These are phyloP conservation scores for Pasiphila rectangulata DNA, from an alignment of 2,888 invertebrate genomes.

Conservation along the genomic window DNA sequence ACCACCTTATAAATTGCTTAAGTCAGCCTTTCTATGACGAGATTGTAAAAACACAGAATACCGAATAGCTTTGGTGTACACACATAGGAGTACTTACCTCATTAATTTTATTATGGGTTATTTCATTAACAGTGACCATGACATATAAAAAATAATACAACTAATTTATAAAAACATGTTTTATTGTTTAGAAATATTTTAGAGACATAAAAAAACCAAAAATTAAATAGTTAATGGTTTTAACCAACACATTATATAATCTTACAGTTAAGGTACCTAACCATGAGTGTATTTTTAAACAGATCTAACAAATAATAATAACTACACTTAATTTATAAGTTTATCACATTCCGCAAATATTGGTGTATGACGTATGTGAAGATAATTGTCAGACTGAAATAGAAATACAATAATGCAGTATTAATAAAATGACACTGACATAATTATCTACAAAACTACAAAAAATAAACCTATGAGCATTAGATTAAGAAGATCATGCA, in stretches of 20 bases:
- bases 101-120: neutral
- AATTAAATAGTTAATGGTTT: slow-evolving; percentile 21
- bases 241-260: slow-evolving; percentile 24
- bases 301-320: slow-evolving; percentile 20
- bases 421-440: slow-evolving; percentile 38
- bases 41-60: too few relatives aligned
- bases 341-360: slow-evolving; percentile 61
- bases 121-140: neutral
- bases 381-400: slow-evolving; percentile 71
- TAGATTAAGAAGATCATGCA: neutral
- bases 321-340: slow-evolving; percentile 30
- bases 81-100: too few relatives aligned
- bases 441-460: too few relatives aligned
- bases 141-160: neutral
- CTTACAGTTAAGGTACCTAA: slow-evolving; percentile 28
- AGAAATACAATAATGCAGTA: slow-evolving; percentile 43
- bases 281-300: slow-evolving; percentile 26
- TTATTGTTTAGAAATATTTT: neutral
- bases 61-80: too few relatives aligned
- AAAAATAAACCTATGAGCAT: too few relatives aligned
- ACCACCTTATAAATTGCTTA: too few relatives aligned
- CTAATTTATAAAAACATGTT: neutral
- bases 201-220: slow-evolving; percentile 1
- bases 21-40: too few relatives aligned
- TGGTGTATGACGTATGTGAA: slow-evolving; percentile 71